Percentiles rank a stretch among this genome's conserved stretches.
Evolutionary conservation across 2,888 invertebrate genomes (phyloP).

Genomic region (Drosophila nr. fundita): DNA sequence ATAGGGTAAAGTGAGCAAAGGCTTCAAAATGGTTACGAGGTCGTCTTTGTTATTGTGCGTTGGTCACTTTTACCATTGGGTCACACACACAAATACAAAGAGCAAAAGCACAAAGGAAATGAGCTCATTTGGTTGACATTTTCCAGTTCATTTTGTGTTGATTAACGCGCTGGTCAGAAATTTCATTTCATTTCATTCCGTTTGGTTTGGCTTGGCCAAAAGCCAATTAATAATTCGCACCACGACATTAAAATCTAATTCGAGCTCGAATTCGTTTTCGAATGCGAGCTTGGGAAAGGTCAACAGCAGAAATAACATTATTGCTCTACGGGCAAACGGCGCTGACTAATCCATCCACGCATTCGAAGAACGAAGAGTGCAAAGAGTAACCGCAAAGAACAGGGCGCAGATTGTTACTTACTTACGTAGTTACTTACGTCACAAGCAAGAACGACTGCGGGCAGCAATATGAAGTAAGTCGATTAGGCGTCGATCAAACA

Average conservation of each 20-base stretch:
- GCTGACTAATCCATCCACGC: slow-evolving; percentile 58
- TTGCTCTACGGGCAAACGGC: slow-evolving; percentile 13
- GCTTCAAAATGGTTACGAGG: slow-evolving; percentile 70
- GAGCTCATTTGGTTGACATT: slow-evolving; percentile 77
- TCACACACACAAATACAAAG: slow-evolving; percentile 18
- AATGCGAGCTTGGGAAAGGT: slow-evolving; percentile 54
- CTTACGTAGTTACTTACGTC: slow-evolving; percentile 62
- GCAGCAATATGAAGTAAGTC: slow-evolving; percentile 45
- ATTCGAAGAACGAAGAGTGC: slow-evolving; percentile 13
- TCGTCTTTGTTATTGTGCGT: slow-evolving; percentile 61
- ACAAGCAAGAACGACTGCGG: slow-evolving; percentile 44
- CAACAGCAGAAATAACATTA: slow-evolving; percentile 33
- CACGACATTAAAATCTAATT: slow-evolving; percentile 51
- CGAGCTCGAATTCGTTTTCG: slow-evolving; percentile 35
- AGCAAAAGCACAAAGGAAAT: slow-evolving; percentile 60
- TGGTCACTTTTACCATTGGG: slow-evolving; percentile 49
- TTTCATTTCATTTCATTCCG: slow-evolving; percentile 22
- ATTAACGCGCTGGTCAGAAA: slow-evolving; percentile 56
- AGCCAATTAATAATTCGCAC: slow-evolving; percentile 71
- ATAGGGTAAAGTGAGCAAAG: slow-evolving; percentile 32
- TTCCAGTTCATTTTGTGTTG: slow-evolving; percentile 77
- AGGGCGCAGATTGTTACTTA: slow-evolving; percentile 19
- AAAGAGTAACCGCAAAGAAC: slow-evolving; percentile 44
- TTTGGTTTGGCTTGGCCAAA: slow-evolving; percentile 34
- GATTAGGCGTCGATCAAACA: slow-evolving; percentile 51